Base-by-base conservation (phyloP, 2,888 invertebrate genomes). In the Beris chalybata region DNA sequence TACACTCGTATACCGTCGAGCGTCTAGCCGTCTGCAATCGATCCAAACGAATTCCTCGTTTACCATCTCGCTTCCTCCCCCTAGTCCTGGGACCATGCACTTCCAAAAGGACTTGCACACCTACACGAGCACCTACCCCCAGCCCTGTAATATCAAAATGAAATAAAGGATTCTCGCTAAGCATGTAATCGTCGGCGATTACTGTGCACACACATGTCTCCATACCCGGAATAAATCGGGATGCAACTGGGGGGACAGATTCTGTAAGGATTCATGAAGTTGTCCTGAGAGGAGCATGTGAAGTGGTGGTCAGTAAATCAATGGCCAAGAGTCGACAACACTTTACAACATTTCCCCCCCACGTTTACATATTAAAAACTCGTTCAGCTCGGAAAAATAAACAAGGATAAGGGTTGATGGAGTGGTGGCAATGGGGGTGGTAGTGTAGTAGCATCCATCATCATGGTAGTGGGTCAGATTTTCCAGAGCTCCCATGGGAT, bases 1-100 rank as follows among this genome's bases (percentile, higher is more conserved):
- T 65, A 55, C 45, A 22, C 22, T 22, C 22, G 22, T 38, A 38
- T 38, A 9, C 38, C 38, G 38, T 38, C 38, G 5, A 38, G 38
- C 55, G 65, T 65, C 65, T 65, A 65, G 65, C 65, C 65, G 65
- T 65, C 65, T 65, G 65, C 65, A 65, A 65, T 65, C 65, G 65
- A 65, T 65, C 65, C 65, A 56, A 61, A 52, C 38, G 61, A 50
- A 61, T 61, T 61, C 38, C 61, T 61, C 61, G 22, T 61, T 61
- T 22, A 38, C 15, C 38, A 32, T 32, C 9, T 22, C 22, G 11
- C 15, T 48, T 61, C 52, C 12, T 58, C 31, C 1, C 22, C 22
- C 50, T 32, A 15, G 7, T 59, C 31, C 13, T 31, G 48, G 31
- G 11, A 38, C 38, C 29, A 52, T 61, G 52, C 61, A 61, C 59